Evolutionary conservation across 1,140 invertebrate genomes (phyloP).

Genomic region (Amphibalanus amphitrite): DNA sequence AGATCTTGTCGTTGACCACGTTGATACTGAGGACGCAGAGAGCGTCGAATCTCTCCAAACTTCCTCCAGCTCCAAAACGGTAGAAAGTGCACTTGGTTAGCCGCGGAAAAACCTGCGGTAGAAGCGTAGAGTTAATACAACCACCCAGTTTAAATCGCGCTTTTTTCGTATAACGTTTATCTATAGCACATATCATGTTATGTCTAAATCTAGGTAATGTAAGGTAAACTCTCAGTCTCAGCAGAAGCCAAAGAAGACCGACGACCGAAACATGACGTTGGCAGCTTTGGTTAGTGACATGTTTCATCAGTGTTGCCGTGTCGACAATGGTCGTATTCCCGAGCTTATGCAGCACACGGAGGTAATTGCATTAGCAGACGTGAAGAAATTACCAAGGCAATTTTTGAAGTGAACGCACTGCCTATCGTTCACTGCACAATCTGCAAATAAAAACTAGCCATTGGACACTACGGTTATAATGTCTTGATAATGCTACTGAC

Average conservation of each 20-base stretch:
- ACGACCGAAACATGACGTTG: no score
- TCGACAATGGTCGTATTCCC: no score
- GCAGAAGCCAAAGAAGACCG: no score
- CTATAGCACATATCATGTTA: background rate
- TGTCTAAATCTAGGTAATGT: background rate
- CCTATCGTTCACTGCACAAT: no score
- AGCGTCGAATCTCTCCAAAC: conserved; percentile 60
- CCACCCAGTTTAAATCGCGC: background rate
- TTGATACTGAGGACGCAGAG: conserved; percentile 73
- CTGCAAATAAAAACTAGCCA: no score
- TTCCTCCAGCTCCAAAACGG: conserved; percentile 67
- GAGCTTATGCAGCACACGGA: no score
- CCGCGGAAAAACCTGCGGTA: conserved; percentile 51
- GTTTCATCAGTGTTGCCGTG: background rate
- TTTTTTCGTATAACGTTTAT: background rate
- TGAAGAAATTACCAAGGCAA: no score
- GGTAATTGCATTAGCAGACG: no score
- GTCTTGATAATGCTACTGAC: no score
- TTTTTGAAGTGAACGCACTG: no score
- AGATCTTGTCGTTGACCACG: conserved; percentile 85
- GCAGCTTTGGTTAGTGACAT: background rate
- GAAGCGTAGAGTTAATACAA: background rate
- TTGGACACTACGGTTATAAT: no score
- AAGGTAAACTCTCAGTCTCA: no score
- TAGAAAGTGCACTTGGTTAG: conserved; percentile 82